Conservation (phyloP, 92 coral and sea anemone genomes). For the Isaurus tuberculatus region DNA sequence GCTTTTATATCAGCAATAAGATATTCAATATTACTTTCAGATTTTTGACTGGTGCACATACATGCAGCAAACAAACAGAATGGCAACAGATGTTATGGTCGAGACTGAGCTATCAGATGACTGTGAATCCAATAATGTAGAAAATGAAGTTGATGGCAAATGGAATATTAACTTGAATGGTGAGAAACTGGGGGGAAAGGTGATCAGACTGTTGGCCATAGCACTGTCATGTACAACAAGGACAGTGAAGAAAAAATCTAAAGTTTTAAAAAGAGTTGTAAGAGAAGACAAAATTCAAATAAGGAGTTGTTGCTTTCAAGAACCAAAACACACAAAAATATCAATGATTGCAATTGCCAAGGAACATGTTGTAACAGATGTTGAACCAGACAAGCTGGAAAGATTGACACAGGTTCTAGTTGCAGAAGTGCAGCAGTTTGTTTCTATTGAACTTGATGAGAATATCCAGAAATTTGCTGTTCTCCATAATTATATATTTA, state of each 20-base stretch:
- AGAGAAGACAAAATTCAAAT: background rate
- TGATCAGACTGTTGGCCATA: background rate
- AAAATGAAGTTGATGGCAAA: background rate
- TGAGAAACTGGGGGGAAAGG: background rate
- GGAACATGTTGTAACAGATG: conserved; percentile 2
- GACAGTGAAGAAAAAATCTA: background rate
- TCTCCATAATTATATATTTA: background rate
- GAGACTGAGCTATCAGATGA: background rate
- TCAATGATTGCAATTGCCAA: background rate
- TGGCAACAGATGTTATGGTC: background rate
- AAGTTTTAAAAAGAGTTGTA: background rate
- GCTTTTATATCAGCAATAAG: background rate
- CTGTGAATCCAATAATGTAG: background rate
- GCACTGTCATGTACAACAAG: background rate
- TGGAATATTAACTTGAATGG: background rate
- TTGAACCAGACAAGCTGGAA: background rate
- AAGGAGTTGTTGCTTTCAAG: background rate
- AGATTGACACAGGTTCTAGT: background rate
- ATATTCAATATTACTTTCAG: background rate
- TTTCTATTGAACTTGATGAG: background rate
- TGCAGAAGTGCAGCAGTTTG: conserved; percentile 14
- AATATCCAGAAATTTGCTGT: background rate
- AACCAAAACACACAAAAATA: background rate
- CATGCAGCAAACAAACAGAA: conserved; percentile 10
- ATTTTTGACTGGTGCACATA: conserved; percentile 18